Conservation (phyloP, 2,888 invertebrate genomes). For the Teleogryllus oceanicus region DNA sequence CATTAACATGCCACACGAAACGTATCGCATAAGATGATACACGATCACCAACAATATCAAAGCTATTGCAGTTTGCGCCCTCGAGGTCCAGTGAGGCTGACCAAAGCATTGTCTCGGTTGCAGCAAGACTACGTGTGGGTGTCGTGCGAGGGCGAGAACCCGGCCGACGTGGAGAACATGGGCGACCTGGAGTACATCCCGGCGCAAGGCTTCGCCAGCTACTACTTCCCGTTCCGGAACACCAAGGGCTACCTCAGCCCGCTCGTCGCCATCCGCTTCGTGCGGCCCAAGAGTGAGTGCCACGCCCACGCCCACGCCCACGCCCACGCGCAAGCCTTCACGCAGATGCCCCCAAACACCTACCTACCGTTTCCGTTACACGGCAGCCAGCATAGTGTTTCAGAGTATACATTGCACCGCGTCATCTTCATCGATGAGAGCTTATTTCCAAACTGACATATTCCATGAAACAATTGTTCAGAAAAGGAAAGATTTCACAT, state of each 20-base stretch:
- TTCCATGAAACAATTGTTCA: no score
- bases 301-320: neutral
- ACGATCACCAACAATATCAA: no score
- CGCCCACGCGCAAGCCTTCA: neutral
- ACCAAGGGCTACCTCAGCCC: conserved; percentile 84
- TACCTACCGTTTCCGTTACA: no score
- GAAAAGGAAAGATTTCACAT: no score
- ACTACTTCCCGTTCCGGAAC: conserved; percentile 84
- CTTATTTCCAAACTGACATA: no score
- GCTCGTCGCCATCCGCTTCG: conserved; percentile 82
- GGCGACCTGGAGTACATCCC: conserved; percentile 81
- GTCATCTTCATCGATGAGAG: no score
- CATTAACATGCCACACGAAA: no score
- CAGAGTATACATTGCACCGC: no score
- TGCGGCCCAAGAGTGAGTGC: conserved; percentile 71
- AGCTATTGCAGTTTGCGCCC: no score
- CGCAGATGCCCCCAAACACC: neutral
- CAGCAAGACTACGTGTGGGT: conserved; percentile 78
- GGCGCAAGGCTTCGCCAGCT: conserved; percentile 78
- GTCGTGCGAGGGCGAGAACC: conserved; percentile 91
- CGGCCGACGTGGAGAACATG: conserved; percentile 89
- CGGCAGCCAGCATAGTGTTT: no score
- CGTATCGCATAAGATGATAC: no score
- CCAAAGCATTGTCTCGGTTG: neutral
- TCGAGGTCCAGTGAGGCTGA: no score